phyloP scores from a whole-genome alignment of 2,888 invertebrate genomes.

The Isotomurus palustris region DNA sequence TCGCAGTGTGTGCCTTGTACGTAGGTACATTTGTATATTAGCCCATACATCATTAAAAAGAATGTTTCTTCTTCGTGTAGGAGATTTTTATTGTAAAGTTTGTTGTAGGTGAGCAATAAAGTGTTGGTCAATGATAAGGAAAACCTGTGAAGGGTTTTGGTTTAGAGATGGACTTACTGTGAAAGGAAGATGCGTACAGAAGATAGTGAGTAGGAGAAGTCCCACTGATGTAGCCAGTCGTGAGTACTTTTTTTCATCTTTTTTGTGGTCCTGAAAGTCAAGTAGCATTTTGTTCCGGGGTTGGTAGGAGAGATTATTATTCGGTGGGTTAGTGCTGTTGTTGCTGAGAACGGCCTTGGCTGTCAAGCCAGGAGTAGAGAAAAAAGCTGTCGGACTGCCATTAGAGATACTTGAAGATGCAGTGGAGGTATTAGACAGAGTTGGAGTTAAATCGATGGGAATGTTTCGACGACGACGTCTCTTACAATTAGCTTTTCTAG shows the following conservation, averaged over 20 bases:
- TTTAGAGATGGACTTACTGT: constrained; percentile 28
- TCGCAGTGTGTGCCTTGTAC: too few relatives aligned
- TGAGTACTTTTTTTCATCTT: constrained; percentile 21
- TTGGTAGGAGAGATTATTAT: constrained; percentile 16
- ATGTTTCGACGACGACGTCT: constrained; percentile 15
- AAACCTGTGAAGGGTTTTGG: too few relatives aligned
- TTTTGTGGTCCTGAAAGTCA: constrained; percentile 25
- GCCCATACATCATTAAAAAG: too few relatives aligned
- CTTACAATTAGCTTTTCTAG: constrained; percentile 7
- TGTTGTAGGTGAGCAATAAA: too few relatives aligned
- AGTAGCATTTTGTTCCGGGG: constrained; percentile 29
- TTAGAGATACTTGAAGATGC: constrained; percentile 36
- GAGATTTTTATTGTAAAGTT: too few relatives aligned
- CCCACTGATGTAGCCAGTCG: constrained; percentile 35
- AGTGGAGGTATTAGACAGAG: constrained; percentile 36
- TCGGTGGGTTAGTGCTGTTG: too few relatives aligned
- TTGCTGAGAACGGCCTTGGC: constrained; percentile 40
- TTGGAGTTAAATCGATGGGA: constrained; percentile 36
- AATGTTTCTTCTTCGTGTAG: too few relatives aligned
- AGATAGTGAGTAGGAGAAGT: constrained; percentile 32
- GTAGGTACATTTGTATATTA: too few relatives aligned
- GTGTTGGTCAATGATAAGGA: too few relatives aligned
- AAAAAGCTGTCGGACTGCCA: constrained; percentile 31
- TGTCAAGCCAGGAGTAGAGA: constrained; percentile 36
- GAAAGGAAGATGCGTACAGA: constrained; percentile 37